Conservation (phyloP, 2,888 invertebrate species). For the Temnothorax unifasciatus region DNA sequence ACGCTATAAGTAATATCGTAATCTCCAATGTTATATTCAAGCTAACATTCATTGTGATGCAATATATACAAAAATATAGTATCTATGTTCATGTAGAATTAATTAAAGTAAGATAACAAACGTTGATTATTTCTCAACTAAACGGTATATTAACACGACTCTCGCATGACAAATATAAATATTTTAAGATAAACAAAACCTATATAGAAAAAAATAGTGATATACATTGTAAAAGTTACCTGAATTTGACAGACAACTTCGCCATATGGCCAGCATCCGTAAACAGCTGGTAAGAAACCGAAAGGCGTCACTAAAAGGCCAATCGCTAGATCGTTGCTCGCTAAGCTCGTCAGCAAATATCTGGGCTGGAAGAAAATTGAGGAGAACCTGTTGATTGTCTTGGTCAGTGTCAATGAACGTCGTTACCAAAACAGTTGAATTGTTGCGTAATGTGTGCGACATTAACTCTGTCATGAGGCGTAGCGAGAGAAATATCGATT, state of each 20-base stretch:
- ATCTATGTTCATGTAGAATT: neutral
- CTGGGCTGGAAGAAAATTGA: conserved; percentile 90
- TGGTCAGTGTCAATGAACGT: conserved; percentile 69
- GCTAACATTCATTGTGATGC: neutral
- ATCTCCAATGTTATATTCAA: conserved; percentile 14
- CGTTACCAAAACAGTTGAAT: conserved; percentile 54
- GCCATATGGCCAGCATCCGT: conserved; percentile 96
- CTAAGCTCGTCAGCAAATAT: conserved; percentile 94
- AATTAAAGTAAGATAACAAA: neutral
- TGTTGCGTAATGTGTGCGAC: conserved; percentile 13
- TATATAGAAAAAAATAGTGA: neutral
- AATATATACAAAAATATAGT: neutral
- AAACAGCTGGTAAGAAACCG: conserved; percentile 93
- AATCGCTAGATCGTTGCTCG: conserved; percentile 95
- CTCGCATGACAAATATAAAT: neutral
- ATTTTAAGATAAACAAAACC: neutral
- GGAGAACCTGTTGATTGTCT: conserved; percentile 72
- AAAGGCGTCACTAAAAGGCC: conserved; percentile 95
- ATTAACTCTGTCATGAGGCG: neutral
- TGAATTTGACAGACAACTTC: conserved; percentile 96
- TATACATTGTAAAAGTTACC: conserved; percentile 87
- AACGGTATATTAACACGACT: neutral
- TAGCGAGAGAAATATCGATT: conserved; percentile 20
- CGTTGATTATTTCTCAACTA: neutral
- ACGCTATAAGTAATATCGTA: conserved; percentile 9